Base-by-base conservation (phyloP, 1,140 invertebrate genomes). In the Panonychus citri region DNA sequence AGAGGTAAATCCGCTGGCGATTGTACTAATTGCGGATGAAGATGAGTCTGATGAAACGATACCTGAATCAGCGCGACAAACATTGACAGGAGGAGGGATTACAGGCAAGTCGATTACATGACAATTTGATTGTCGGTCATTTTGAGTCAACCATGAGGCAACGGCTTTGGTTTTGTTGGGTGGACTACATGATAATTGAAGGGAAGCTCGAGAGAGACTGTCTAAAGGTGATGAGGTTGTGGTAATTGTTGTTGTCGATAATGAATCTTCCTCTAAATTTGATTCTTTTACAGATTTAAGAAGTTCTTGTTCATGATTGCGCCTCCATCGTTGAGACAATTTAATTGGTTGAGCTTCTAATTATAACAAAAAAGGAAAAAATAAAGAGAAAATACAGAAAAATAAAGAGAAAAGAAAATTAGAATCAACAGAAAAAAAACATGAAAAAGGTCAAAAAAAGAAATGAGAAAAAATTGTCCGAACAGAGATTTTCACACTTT, bases 261-360 rank as follows among this genome's bases (percentile, higher is more conserved):
- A 7, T 12, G 12, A 34, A 34, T 34, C 30, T 34, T 34, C 30
- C 12, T 12, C 30, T n/a, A n/a, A n/a, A 12, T 34, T 34, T 7
- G 30, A 34, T 34, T 34, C 30, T 12, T 7, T 34, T 7, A 5
- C 30, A 51, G 19, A 34, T 51, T 65, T 42, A 56, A 59, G 42
- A 53, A 62, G 46, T 46, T 62, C 54, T 58, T 62, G 53, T 54
- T 65, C 62, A 52, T 65, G 64, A 46, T 58, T 62, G 27, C 60
- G 48, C 39, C 58, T 48, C 64, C 64, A 65, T 24, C 64, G 53
- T 37, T 63, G 59, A 28, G 63, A 64, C 24, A 65, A 46, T 48
- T 65, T 65, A 19, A 65, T 19, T 17, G 63, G 63, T 19, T 27
- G 42, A 52, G 53, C 54, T 57, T 34, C 30, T 34, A 12, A 5